A percentile compares a stretch with the other conserved stretches of the same genome.
These are phyloP conservation scores for Crossocerus cetratus DNA, from an alignment of 2,888 invertebrate species.

Conservation along the genomic window DNA sequence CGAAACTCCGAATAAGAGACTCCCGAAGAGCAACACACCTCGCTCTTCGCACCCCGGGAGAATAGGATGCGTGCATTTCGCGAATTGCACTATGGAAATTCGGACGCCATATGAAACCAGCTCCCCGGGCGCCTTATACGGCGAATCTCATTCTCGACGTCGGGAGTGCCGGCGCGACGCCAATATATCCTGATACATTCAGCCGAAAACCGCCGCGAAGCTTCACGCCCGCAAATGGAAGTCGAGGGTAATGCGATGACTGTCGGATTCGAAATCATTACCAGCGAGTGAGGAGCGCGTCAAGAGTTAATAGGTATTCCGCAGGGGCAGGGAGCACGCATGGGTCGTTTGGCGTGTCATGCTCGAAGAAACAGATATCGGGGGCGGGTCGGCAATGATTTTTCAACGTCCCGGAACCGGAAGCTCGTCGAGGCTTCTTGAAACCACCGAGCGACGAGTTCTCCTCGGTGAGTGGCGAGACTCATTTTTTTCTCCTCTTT, in stretches of 20 bases:
- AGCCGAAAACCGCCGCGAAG: no score
- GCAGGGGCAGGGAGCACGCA: conserved; percentile 6
- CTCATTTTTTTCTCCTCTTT: conserved; percentile 27
- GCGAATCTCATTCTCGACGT: background rate
- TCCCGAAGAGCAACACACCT: conserved; percentile 31
- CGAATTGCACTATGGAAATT: conserved; percentile 46
- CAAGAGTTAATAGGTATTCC: conserved; percentile 9
- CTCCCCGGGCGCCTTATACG: background rate
- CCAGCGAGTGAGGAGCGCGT: background rate
- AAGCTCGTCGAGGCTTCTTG: conserved; percentile 47
- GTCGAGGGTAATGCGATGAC: conserved; percentile 6
- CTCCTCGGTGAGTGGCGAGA: conserved; percentile 35
- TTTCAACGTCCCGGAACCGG: conserved; percentile 58
- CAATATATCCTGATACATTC: no score
- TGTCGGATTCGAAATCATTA: background rate
- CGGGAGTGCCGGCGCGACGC: no score
- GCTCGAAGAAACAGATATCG: conserved; percentile 29
- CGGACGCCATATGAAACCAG: conserved; percentile 5
- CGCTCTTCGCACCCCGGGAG: conserved; percentile 38
- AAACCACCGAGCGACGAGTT: conserved; percentile 46
- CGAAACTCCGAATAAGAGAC: conserved; percentile 54
- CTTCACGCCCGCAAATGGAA: background rate
- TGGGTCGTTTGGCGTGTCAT: conserved; percentile 38
- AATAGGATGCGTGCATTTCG: conserved; percentile 47
- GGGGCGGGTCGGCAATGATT: conserved; percentile 48